Evolutionary conservation across 2,797 vertebrate genomes (phyloP), one percentile per base, ranked within the genome.

Genomic region (Prunella strophiata): DNA sequence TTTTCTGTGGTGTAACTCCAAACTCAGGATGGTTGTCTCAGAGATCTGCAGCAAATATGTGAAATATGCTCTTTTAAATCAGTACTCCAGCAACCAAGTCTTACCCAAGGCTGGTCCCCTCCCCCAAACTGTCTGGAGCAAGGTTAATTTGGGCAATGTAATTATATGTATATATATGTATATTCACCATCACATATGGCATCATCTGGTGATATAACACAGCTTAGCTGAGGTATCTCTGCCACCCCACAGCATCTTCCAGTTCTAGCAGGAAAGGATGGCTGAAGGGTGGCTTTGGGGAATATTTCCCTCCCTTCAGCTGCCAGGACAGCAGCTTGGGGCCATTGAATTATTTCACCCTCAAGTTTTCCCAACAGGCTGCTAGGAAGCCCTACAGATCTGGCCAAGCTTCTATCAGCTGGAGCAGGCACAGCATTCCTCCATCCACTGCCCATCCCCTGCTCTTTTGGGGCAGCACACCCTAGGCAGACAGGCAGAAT

Each of bases 151-250:
- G 38, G 26, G 8, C 34, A 54, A 32, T 13, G 3, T 8, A 52
- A 17, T 21, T 16, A 32, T 3, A 4, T 8, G 7, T 34, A 23
- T 18, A 1, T 18, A 2, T 23, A 2, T 34, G 1, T 6, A 6
- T 11, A 26, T 45, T 34, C 11, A 48, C 32, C 7, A 4, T 32
- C 66, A 57, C 9, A 15, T 5, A n/a, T 11, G 23, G 13, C 61
- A 57, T 57, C 23, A 59, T 13, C 34, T 62, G 25, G 52, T 26
- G n/a, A 38, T 5, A 3, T 6, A 51, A 62, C 5, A 50, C 36
- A 45, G 7, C 22, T 48, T n/a, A 48, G 17, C 30, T 71, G 68
- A 42, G 19, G 5, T 32, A 12, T 26, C 73, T 23, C 42, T 25
- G 13, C 45, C 54, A 50, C 30, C 7, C 2, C 43, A 13, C 32